phyloP scores from a whole-genome alignment of 1,140 invertebrate species.

The Solen grandis region DNA sequence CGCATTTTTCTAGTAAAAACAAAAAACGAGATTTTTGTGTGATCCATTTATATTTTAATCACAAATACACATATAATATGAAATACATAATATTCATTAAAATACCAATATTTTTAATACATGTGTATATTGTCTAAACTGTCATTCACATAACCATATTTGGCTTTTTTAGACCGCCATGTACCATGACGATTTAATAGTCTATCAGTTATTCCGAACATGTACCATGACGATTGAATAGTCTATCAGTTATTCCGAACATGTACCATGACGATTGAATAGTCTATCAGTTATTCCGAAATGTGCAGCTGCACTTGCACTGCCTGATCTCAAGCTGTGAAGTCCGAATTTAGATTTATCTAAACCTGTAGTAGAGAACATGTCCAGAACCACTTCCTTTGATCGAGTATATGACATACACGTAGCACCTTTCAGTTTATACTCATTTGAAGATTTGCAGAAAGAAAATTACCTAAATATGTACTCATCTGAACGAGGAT shows the following conservation, averaged over 20 bases:
- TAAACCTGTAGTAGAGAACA: not conserved
- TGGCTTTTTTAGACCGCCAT: not conserved
- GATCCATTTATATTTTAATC: too few species aligned
- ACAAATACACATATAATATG: too few species aligned
- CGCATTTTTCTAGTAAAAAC: too few species aligned
- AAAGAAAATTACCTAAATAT: not conserved
- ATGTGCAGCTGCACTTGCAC: conserved; percentile 6
- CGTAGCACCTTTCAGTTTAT: not conserved
- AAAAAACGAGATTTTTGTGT: too few species aligned
- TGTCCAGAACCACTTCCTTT: not conserved
- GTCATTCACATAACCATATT: conserved; percentile 7
- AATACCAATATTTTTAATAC: too few species aligned
- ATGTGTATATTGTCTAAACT: too few species aligned
- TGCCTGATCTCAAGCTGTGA: not conserved
- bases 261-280: conserved; percentile 2
- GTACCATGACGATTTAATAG: too few species aligned
- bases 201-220: too few species aligned
- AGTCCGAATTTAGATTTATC: not conserved
- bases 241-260: too few species aligned
- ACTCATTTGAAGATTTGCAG: not conserved
- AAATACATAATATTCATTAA: too few species aligned
- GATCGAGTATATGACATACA: not conserved
- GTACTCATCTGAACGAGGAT: not conserved
- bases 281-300: not conserved
- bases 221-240: too few species aligned